Evolutionary conservation across 2,797 vertebrate genomes (phyloP), one percentile per base, ranked within the genome.

Genomic region (Coregonus suidteri): DNA sequence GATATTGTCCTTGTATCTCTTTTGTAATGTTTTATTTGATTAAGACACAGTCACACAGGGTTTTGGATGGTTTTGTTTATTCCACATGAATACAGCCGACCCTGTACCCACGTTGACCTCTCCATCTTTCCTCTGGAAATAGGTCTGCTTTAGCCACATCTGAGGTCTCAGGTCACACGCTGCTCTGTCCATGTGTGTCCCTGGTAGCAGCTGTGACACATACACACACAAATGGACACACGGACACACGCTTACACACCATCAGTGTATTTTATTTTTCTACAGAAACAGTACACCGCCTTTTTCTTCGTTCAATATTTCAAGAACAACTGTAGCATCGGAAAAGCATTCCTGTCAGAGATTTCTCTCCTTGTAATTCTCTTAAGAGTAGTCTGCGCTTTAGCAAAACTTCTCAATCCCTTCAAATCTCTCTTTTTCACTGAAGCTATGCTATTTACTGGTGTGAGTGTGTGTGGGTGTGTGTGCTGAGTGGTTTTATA

Each of bases 261-360:
- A 20, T 20, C n/a, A 59, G 15, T 81, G 41, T 59, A 59, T n/a
- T 62, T 25, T 25, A 0, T 62, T 62, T 62, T 34, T 15, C 13
- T 34, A 34, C 25, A 30, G 20, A 34, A 30, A 15, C 25, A 16
- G 25, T 31, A 34, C 65, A 67, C 31, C 4, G 7, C 5, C 31
- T 15, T 31, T 35, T 4, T 35, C 59, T 86, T 87, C 87, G 78
- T 76, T 88, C 78, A 91, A 90, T 92, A 88, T 91, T 90, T 91
- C 83, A 92, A 88, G 6, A 91, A 87, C 37, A 85, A 85, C 76
- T 75, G 30, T 77, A 84, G 84, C 82, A 81, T 90, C 41, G 41
- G 41, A 11, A 3, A 47, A 47, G 41, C 41, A 47, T 47, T 47
- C 85, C 82, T 74, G 14, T 80, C 80, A 52, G 79, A 52, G 76